Percentiles rank a stretch among this genome's conserved stretches.
Conservation (phyloP, 2,888 invertebrate genomes). For the Augiades crinisus region DNA sequence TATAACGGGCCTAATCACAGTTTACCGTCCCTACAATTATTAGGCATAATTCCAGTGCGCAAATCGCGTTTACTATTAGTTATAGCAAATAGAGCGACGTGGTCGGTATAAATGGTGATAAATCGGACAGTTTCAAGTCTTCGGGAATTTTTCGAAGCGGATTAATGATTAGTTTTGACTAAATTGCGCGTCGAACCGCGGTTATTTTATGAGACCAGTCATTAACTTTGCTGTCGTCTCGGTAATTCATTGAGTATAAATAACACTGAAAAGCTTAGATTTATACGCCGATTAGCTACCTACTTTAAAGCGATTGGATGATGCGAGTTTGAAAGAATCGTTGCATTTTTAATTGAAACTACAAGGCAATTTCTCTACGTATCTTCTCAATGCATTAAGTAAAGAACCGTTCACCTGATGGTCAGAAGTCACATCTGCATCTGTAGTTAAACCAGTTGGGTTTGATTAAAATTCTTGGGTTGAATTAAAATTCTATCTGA, state of each 20-base stretch:
- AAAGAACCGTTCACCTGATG: too few relatives aligned
- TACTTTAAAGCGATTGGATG: too few relatives aligned
- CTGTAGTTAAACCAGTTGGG: too few relatives aligned
- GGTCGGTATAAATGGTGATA: slow-evolving; percentile 19
- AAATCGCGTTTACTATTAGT: slow-evolving; percentile 25
- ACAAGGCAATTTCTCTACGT: too few relatives aligned
- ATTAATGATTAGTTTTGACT: slow-evolving; percentile 19
- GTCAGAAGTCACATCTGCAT: too few relatives aligned
- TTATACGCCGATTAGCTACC: too few relatives aligned
- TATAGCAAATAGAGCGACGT: slow-evolving; percentile 21
- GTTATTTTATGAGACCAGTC: slow-evolving; percentile 14
- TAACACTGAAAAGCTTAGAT: slow-evolving; percentile 21
- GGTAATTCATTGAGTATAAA: slow-evolving; percentile 24
- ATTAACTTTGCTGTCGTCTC: slow-evolving; percentile 24
- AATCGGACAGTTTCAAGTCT: slow-evolving; percentile 16
- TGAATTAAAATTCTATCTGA: too few relatives aligned
- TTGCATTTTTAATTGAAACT: too few relatives aligned
- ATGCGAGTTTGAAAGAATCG: too few relatives aligned
- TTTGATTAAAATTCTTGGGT: too few relatives aligned
- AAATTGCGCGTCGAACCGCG: slow-evolving; percentile 20
- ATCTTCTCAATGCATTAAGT: too few relatives aligned
- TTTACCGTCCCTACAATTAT: slow-evolving; percentile 32
- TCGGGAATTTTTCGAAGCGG: slow-evolving; percentile 20
- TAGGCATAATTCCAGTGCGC: slow-evolving; percentile 27
- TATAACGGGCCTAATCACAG: slow-evolving; percentile 30